These are phyloP conservation scores for Mellivora capensis DNA, from an alignment of 2,113 vertebrate genomes.

Conservation along the genomic window DNA sequence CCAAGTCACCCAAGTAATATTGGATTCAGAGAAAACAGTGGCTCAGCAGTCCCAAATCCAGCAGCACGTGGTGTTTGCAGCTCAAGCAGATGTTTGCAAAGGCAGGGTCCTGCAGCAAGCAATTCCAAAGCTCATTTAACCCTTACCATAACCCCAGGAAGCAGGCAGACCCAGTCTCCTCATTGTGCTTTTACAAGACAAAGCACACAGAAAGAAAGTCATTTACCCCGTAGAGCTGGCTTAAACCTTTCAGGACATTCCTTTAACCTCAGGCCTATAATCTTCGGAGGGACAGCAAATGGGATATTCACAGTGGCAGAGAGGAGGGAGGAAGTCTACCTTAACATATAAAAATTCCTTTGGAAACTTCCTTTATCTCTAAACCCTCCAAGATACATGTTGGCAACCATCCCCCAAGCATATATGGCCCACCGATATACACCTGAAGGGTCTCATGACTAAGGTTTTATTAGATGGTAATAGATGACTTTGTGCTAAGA, in stretches of 20 bases:
- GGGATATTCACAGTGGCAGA: too few relatives aligned
- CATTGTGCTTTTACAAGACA: neutral
- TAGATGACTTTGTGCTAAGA: neutral
- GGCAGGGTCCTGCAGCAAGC: neutral
- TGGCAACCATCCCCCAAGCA: too few relatives aligned
- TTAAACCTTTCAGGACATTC: neutral
- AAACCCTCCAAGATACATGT: neutral
- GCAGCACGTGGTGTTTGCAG: neutral
- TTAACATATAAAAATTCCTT: neutral
- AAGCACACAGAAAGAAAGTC: neutral
- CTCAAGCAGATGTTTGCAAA: rapidly evolving
- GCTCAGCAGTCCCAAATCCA: neutral
- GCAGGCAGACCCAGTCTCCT: neutral
- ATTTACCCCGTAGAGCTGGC: neutral
- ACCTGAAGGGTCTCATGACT: neutral
- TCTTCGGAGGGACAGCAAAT: neutral
- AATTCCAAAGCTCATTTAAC: neutral
- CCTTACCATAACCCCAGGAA: neutral
- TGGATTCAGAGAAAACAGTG: neutral
- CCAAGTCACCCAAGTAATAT: neutral
- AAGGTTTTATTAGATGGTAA: neutral
- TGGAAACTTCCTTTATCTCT: neutral
- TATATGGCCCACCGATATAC: neutral
- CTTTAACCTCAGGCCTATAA: neutral
- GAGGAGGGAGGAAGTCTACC: neutral